Percentiles rank a stretch among this genome's conserved stretches.
These are phyloP conservation scores for Neogale vison DNA, from an alignment of 2,113 vertebrate genomes.

Conservation along the genomic window DNA sequence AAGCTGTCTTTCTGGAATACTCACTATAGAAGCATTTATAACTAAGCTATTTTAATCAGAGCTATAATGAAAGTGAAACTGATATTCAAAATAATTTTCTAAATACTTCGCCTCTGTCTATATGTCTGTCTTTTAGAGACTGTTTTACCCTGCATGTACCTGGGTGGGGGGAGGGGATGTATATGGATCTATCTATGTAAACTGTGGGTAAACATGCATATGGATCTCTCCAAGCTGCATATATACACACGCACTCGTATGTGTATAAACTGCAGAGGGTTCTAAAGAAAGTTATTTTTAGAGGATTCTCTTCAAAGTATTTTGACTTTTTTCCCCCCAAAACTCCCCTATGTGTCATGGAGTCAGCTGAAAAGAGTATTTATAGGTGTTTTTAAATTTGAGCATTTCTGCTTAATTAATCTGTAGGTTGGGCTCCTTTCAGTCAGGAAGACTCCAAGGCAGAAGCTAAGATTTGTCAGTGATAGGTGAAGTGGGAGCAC, in stretches of 20 bases:
- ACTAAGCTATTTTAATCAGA: conserved; percentile 35
- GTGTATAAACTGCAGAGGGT: not conserved
- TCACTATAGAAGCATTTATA: not conserved
- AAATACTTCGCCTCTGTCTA: not conserved
- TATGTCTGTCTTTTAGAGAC: not conserved
- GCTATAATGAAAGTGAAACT: conserved; percentile 74
- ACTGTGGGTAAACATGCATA: not conserved
- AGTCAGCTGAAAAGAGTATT: conserved; percentile 21
- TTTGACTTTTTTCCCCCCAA: conserved; percentile 28
- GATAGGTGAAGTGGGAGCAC: not conserved
- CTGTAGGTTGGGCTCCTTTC: not conserved
- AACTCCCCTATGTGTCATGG: conserved; percentile 4
- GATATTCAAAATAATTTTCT: conserved; percentile 47
- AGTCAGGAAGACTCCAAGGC: not conserved
- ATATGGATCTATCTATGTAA: not conserved
- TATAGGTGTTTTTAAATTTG: conserved; percentile 35
- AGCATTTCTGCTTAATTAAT: conserved; percentile 21
- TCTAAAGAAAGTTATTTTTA: conserved; percentile 46
- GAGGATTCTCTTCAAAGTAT: conserved; percentile 24
- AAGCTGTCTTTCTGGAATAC: not conserved
- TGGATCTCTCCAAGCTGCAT: not conserved
- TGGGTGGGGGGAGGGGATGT: not conserved
- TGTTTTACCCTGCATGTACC: not conserved
- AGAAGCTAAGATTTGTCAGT: not conserved
- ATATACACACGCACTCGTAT: not conserved